Conservation (phyloP, 2,797 vertebrate species). For the Echiichthys vipera region DNA sequence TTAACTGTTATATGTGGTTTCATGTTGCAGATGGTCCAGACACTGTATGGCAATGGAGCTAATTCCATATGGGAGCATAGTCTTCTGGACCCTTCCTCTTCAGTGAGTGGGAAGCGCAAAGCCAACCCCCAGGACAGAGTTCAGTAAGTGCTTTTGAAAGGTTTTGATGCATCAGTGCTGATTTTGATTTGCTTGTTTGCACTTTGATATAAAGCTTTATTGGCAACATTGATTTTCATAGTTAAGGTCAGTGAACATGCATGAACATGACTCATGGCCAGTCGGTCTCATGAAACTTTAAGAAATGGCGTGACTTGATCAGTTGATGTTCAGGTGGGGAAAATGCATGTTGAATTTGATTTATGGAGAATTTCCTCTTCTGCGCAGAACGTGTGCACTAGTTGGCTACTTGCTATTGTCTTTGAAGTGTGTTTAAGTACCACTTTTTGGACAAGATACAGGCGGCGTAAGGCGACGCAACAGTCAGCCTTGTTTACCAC, state of each 20-base stretch:
- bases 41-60: conserved; percentile 95
- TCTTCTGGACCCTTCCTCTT: conserved; percentile 94
- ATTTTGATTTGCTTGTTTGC: conserved; percentile 34
- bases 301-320: conserved; percentile 1
- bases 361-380: too few species aligned
- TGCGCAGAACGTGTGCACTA: too few species aligned
- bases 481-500: too few species aligned
- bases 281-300: conserved; percentile 10
- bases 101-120: conserved; percentile 95
- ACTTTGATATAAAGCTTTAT: conserved; percentile 25
- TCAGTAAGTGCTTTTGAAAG: conserved; percentile 89
- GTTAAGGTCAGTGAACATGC: conserved; percentile 62
- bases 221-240: conserved; percentile 53
- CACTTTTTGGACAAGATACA: too few species aligned
- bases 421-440: too few species aligned
- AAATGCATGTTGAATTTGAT: background rate
- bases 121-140: conserved; percentile 97
- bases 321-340: background rate
- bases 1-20: background rate
- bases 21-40: conserved; percentile 93
- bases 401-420: too few species aligned
- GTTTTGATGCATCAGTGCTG: conserved; percentile 31
- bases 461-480: too few species aligned
- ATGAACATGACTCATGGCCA: conserved; percentile 28
- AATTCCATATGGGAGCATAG: conserved; percentile 99